Evolutionary conservation across 2,113 vertebrate species (phyloP).

Genomic region (cat (Felis catus)): F.catus_Fca126_mat1.0 CM031426.1:15214001-15214500

Average conservation of each 20-base stretch:
- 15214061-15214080: slow-evolving; percentile 68
- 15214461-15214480: slow-evolving; percentile 61
- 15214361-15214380: background rate
- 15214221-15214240: slow-evolving; percentile 87
- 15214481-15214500: slow-evolving; percentile 52
- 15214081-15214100: slow-evolving; percentile 72
- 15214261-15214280: background rate
- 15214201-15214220: slow-evolving; percentile 97
- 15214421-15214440: slow-evolving; percentile 63
- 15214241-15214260: slow-evolving; percentile 57
- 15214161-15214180: slow-evolving; percentile 99
- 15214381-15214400: background rate
- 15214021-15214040: slow-evolving; percentile 52
- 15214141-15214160: slow-evolving; percentile 98
- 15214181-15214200: slow-evolving; percentile 99
- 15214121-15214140: slow-evolving; percentile 96
- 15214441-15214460: slow-evolving; percentile 14
- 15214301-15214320: background rate
- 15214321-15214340: background rate
- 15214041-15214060: slow-evolving; percentile 81
- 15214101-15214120: slow-evolving; percentile 62
- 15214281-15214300: background rate
- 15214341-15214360: background rate
- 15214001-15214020: slow-evolving; percentile 60
- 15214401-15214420: background rate